Percentiles rank a stretch among this genome's conserved stretches.
Conservation (phyloP, 2,113 vertebrate species). For the Gnathonemus longibarbis region DNA sequence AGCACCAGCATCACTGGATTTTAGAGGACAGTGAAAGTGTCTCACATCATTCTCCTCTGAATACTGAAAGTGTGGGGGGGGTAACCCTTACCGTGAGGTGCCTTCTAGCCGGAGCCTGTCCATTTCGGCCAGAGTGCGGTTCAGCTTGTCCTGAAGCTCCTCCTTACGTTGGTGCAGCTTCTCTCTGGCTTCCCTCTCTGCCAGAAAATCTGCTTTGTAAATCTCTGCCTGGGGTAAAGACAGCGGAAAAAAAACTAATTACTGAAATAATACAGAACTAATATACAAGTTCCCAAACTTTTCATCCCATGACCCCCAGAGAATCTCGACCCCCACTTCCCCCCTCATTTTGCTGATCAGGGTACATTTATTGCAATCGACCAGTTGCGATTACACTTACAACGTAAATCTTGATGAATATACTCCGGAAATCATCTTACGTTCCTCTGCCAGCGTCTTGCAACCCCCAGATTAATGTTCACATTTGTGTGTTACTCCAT, state of each 20-base stretch:
- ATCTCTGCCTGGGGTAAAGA: slow-evolving; percentile 70
- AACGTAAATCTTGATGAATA: background rate
- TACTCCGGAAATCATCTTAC: background rate
- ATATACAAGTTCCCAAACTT: background rate
- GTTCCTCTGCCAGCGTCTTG: background rate
- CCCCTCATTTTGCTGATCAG: background rate
- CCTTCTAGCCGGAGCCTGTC: slow-evolving; percentile 64
- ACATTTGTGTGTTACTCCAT: background rate
- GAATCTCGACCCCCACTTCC: background rate
- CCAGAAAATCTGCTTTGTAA: slow-evolving; percentile 77
- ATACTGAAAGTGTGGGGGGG: too few relatives aligned
- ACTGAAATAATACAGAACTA: too few relatives aligned
- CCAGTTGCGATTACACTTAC: background rate
- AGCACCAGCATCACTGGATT: background rate
- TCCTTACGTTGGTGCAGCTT: slow-evolving; percentile 80
- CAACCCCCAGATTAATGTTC: background rate
- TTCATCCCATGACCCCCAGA: background rate
- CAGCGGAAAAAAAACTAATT: background rate
- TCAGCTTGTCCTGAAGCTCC: slow-evolving; percentile 70
- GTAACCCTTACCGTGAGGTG: slow-evolving; percentile 56
- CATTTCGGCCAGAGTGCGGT: slow-evolving; percentile 59
- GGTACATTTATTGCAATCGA: background rate
- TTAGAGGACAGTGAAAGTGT: background rate
- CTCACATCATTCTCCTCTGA: background rate
- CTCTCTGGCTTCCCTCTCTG: slow-evolving; percentile 75